These are phyloP conservation scores for Rhynchotus rufescens DNA, from an alignment of 2,797 vertebrate species.

Conservation along the genomic window DNA sequence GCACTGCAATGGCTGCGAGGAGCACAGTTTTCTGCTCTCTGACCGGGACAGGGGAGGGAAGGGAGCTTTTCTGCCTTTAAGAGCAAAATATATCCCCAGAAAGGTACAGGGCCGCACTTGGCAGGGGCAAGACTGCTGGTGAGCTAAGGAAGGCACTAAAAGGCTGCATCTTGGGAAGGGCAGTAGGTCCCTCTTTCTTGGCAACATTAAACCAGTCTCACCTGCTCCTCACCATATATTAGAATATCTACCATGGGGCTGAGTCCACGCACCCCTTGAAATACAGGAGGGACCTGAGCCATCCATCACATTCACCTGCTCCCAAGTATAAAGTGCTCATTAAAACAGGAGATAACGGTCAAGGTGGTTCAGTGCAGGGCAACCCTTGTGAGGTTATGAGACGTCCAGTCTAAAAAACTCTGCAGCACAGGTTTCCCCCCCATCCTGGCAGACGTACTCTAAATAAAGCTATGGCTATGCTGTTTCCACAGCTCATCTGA, in stretches of 20 bases:
- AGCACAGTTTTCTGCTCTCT: background rate
- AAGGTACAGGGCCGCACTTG: background rate
- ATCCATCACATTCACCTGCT: background rate
- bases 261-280: background rate
- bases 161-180: background rate
- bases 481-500: conserved; percentile 46
- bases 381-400: background rate
- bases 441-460: background rate
- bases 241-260: background rate
- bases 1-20: background rate
- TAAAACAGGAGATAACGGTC: fast-evolving
- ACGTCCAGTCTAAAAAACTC: background rate
- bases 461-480: background rate
- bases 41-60: background rate
- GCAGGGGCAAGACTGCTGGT: background rate
- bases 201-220: background rate
- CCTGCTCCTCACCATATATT: background rate
- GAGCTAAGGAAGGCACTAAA: background rate
- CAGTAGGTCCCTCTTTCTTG: background rate
- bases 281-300: background rate
- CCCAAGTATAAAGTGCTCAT: background rate
- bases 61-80: background rate
- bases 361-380: background rate
- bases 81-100: background rate
- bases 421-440: background rate